Percentiles rank a stretch among this genome's conserved stretches.
Conservation (phyloP, 1,140 invertebrate genomes). For the Pseudomyrmex pallidus region DNA sequence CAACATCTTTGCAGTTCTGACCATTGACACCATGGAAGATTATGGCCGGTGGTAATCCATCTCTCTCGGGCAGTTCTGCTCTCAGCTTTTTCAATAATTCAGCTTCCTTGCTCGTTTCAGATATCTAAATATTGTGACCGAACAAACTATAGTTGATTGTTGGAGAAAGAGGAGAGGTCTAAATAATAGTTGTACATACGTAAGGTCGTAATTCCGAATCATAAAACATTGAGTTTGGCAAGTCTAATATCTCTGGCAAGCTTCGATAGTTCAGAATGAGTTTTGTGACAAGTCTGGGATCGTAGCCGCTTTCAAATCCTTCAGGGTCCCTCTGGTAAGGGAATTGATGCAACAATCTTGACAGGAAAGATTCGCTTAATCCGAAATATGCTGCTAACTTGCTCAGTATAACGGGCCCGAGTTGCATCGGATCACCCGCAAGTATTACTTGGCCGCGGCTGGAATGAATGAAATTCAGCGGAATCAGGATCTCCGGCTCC, state of each 20-base stretch:
- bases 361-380: constrained; percentile 89
- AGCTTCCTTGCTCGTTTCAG: constrained; percentile 76
- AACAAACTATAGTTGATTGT: neutral
- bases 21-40: constrained; percentile 94
- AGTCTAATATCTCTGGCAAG: constrained; percentile 90
- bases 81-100: constrained; percentile 74
- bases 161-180: neutral
- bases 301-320: constrained; percentile 87
- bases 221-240: constrained; percentile 94
- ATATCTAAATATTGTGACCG: constrained; percentile 56
- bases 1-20: constrained; percentile 89
- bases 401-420: constrained; percentile 93
- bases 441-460: constrained; percentile 90
- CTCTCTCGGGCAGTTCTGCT: constrained; percentile 78
- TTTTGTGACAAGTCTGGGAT: constrained; percentile 90
- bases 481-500: constrained; percentile 94
- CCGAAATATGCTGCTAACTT: constrained; percentile 88
- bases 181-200: constrained; percentile 77
- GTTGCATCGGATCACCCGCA: constrained; percentile 96
- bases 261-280: constrained; percentile 92
- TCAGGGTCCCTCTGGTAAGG: constrained; percentile 89
- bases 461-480: constrained; percentile 86
- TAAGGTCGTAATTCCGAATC: constrained; percentile 88
- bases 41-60: constrained; percentile 85
- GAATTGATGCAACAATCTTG: constrained; percentile 88